A percentile compares a stretch with the other conserved stretches of the same genome.
phyloP scores from a whole-genome alignment of 2,888 invertebrate species.

The Horisme vitalbata region DNA sequence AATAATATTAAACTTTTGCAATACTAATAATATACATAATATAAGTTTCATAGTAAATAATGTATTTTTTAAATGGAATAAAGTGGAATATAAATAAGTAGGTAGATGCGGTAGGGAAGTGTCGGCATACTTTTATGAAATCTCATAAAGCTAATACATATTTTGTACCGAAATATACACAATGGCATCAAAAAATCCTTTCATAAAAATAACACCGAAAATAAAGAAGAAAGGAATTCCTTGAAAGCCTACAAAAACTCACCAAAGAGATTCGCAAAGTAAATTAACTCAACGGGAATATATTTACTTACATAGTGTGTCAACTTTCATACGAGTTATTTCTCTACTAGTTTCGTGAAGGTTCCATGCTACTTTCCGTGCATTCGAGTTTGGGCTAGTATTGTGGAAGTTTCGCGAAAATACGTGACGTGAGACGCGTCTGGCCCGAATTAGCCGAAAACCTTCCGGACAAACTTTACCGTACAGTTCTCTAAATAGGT shows the following conservation, averaged over 20 bases:
- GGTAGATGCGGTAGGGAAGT: no score
- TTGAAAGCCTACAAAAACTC: constrained; percentile 27
- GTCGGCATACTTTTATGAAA: not conserved
- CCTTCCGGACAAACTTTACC: constrained; percentile 15
- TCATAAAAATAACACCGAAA: constrained; percentile 19
- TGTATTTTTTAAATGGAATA: no score
- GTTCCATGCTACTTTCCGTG: constrained; percentile 6
- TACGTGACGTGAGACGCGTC: constrained; percentile 21
- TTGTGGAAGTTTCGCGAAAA: constrained; percentile 8
- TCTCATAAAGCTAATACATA: not conserved
- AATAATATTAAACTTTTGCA: no score
- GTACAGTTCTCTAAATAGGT: constrained; percentile 13
- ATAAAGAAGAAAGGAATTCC: constrained; percentile 19
- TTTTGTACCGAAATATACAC: not conserved
- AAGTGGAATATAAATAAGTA: no score
- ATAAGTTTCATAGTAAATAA: no score
- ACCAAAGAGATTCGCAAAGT: constrained; percentile 27
- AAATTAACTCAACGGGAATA: constrained; percentile 31
- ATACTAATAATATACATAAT: no score
- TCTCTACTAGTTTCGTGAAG: constrained; percentile 17
- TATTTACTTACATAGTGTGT: constrained; percentile 18
- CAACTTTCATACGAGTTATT: constrained; percentile 27
- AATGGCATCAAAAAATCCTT: not conserved
- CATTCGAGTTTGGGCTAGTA: constrained; percentile 14
- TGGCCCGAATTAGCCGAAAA: constrained; percentile 19